These are phyloP conservation scores for Nematolebias whitei DNA, from an alignment of 2,113 vertebrate species.

Conservation along the genomic window DNA sequence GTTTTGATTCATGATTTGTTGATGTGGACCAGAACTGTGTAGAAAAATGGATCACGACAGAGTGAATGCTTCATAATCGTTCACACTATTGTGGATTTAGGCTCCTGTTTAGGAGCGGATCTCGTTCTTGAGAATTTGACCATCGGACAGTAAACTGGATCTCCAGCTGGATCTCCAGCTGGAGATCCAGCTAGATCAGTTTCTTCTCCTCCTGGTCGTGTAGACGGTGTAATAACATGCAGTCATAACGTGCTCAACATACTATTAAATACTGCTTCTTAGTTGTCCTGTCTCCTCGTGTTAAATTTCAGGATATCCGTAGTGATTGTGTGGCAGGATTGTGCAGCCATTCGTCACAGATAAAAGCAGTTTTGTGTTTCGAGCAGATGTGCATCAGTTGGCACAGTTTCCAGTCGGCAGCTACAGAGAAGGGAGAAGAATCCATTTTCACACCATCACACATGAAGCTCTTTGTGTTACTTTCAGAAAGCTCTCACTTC, in stretches of 20 bases:
- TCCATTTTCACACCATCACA: neutral
- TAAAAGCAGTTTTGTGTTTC: slow-evolving; percentile 7
- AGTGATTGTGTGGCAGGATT: slow-evolving; percentile 1
- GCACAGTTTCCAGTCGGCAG: neutral
- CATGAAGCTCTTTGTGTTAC: neutral
- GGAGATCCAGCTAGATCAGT: no score
- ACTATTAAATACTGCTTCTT: slow-evolving; percentile 37
- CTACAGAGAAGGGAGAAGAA: neutral
- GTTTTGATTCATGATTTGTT: no score
- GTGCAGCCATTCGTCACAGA: neutral
- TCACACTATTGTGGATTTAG: neutral
- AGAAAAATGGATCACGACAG: no score
- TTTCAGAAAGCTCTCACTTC: no score
- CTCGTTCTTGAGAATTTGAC: neutral
- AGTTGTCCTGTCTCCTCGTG: slow-evolving; percentile 7
- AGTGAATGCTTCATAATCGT: no score
- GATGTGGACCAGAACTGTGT: no score
- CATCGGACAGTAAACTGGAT: no score
- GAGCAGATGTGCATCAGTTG: neutral
- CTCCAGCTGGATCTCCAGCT: no score
- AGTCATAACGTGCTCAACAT: neutral
- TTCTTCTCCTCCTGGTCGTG: neutral
- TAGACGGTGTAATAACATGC: neutral
- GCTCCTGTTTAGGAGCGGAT: neutral
- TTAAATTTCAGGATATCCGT: slow-evolving; percentile 10